Base-by-base conservation (phyloP, 2,888 invertebrate genomes). In the Cetonia aurata region DNA sequence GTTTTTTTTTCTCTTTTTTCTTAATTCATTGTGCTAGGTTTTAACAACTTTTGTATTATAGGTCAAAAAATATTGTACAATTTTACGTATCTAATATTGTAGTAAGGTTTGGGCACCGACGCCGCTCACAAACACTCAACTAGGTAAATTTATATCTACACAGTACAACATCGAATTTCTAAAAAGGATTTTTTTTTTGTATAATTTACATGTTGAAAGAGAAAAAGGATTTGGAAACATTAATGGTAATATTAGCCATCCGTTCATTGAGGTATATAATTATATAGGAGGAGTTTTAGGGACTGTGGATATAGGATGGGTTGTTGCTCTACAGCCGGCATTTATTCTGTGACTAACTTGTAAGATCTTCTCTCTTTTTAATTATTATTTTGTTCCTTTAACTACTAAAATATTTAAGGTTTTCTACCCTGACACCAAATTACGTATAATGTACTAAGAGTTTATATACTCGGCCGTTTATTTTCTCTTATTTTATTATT, bases 401-500 rank as follows among this genome's bases (percentile, higher is more conserved):
- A 75, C 79, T 82, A 80, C 79, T 80, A 80, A 79, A 80, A 77
- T 79, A 79, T 79, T 80, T 75, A 75, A 79, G 80, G 79, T 83
- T 83, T 83, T 87, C 89, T 89, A 93, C 92, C 93, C 93, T 93
- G 92, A 92, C 92, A 92, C 90, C 90, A 92, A 92, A 91, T 93
- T 93, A 93, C 92, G 93, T 92, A 93, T 92, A 90, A 91, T 90
- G 91, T 91, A 91, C 91, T 88, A 86, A 86, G 86, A 87, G 86
- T 86, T 60, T 84, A 84, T 83, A 84, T 86, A 86, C 86, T 87
- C 86, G 86, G 87, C 86, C 86, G 84, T 85, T 80, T 78, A 71
- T 75, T 74, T 66, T 59, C 68, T 69, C 69, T 65, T 52, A 65
- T 73, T 76, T 46, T 70, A 25, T 62, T 48, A 71, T 53, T 17